Evolutionary conservation across 2,888 invertebrate species (phyloP).

Genomic region (Carcina quercana): DNA sequence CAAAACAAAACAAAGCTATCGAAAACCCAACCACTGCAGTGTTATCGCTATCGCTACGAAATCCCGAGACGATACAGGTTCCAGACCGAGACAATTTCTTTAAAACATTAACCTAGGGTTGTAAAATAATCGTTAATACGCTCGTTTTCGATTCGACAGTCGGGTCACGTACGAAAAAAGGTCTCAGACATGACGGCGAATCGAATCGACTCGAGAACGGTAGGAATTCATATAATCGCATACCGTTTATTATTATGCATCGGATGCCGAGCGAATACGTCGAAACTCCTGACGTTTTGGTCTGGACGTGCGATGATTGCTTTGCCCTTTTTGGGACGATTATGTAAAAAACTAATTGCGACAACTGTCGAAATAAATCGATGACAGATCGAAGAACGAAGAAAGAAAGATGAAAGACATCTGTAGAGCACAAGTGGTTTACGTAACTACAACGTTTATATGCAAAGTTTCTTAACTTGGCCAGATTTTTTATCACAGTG

Average conservation of each 20-base stretch:
- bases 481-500: too few species aligned
- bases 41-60: too few species aligned
- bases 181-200: constrained; percentile 32
- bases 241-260: constrained; percentile 32
- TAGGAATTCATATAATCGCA: constrained; percentile 31
- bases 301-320: constrained; percentile 35
- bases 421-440: too few species aligned
- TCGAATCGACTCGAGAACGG: constrained; percentile 29
- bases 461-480: too few species aligned
- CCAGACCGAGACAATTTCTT: constrained; percentile 2
- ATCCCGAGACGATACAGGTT: neutral
- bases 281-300: constrained; percentile 18
- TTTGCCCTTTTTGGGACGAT: too few species aligned
- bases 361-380: too few species aligned
- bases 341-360: too few species aligned
- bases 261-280: constrained; percentile 32
- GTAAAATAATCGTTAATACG: constrained; percentile 17
- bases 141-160: constrained; percentile 27
- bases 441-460: too few species aligned
- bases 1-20: too few species aligned
- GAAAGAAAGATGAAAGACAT: too few species aligned
- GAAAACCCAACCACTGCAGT: too few species aligned
- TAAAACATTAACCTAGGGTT: constrained; percentile 9
- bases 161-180: constrained; percentile 44
- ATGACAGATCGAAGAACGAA: too few species aligned